Base-by-base conservation (phyloP, 2,797 vertebrate genomes). In the Balearica regulorum region DNA sequence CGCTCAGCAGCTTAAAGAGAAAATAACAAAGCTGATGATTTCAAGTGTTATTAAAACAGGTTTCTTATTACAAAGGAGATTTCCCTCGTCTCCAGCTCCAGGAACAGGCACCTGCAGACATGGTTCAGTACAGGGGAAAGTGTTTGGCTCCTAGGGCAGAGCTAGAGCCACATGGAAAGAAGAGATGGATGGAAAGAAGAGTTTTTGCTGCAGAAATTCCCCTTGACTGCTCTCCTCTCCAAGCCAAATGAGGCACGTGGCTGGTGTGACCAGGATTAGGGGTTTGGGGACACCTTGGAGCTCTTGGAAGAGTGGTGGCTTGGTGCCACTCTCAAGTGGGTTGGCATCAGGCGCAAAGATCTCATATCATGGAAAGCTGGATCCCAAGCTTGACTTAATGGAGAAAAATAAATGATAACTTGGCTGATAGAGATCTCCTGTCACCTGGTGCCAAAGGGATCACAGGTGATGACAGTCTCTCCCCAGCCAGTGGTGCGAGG, bases 401-500 rank as follows among this genome's bases (percentile, higher is more conserved):
- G 64, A n/a, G 10, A 24, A 53, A 66, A 70, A 73, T 3, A 0
- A 76, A 26, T 13, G 33, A 58, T 39, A 25, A 9, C 7, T 16
- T 37, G 65, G 39, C 20, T 83, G 72, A 35, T 25, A 19, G 60
- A 76, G 31, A 44, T 83, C 12, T 76, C 49, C 1, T 1, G 48
- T n/a, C 33, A 44, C 18, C 6, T 11, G 25, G 10, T 80, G 49
- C 29, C 68, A 69, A 43, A 58, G 43, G 29, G 6, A 43, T 29
- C 2, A 1, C 22, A 21, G 39, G 41, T 4, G 54, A 13, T 68
- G 75, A 21, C 15, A 58, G 29, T 5, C 10, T 73, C 13, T 79
- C n/a, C 16, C 17, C 2, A 10, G 9, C 11, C 7, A 2, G 31
- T 8, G 46, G 8, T 53, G 51, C 0, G 13, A 71, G 60, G 44